Percentiles rank a stretch among this genome's conserved stretches.
phyloP scores from a whole-genome alignment of 2,888 invertebrate genomes.

The Fragum whitleyi region DNA sequence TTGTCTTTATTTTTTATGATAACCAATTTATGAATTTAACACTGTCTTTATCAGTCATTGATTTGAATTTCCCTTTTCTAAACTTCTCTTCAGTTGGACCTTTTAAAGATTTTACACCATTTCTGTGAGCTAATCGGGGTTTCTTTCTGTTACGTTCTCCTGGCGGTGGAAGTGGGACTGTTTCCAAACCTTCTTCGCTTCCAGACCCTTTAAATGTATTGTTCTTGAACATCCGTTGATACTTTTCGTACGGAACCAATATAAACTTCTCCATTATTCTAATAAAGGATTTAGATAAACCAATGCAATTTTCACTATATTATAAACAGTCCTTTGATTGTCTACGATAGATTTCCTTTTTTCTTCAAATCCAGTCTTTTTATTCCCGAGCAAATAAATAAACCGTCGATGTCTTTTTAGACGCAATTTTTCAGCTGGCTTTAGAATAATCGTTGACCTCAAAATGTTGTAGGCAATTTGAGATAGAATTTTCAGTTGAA shows the following conservation, averaged over 20 bases:
- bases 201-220: constrained; percentile 1
- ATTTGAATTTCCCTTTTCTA: no score
- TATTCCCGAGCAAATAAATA: constrained; percentile 3
- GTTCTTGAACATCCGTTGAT: no score
- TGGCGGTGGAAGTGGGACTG: constrained; percentile 3
- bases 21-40: no score
- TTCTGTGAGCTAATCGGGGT: background rate
- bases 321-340: background rate
- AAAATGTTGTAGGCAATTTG: constrained; percentile 32
- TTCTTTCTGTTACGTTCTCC: constrained; percentile 18
- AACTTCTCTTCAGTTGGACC: no score
- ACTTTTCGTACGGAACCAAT: constrained; percentile 36
- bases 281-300: constrained; percentile 1
- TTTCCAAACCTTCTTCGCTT: background rate
- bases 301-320: no score
- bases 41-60: no score
- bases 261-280: constrained; percentile 40
- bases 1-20: no score
- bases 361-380: no score
- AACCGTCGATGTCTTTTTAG: constrained; percentile 25
- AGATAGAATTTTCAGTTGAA: constrained; percentile 40
- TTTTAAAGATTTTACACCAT: no score
- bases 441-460: background rate
- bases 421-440: constrained; percentile 1
- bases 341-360: background rate